Base-by-base conservation (phyloP, 2,888 invertebrate genomes). In the Euplagia quadripunctaria region DNA sequence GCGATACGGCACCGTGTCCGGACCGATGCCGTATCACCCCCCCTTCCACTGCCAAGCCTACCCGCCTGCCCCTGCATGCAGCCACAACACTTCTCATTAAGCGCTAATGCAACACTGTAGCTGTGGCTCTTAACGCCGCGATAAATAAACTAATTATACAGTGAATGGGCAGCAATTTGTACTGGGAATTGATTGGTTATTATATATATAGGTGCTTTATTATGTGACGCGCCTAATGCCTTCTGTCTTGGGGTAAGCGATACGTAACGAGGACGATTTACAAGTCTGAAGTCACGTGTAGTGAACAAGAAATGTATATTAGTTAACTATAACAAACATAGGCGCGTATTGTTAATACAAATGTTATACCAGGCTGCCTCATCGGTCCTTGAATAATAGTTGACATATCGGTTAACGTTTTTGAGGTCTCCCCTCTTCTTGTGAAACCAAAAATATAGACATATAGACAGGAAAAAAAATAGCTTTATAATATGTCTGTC, bases 111-210 rank as follows among this genome's bases (percentile, higher is more conserved):
- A 81, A 82, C 85, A 82, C 75, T 77, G 64, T 75, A 70, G 71
- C 67, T 68, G 58, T 72, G 52, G 81, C 79, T 82, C 81, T 86
- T 82, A 84, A 84, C 80, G 71, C 81, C 65, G 75, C 77, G 82
- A 82, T 86, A 87, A 87, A 88, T 88, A 85, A 88, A 86, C 88
- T 86, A 86, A 88, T 88, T 86, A 86, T 80, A 82, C 81, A 78
- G 79, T 79, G 81, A 86, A 86, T 83, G 80, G 75, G 77, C 83
- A 82, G 78, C 81, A 83, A 86, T 81, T 83, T 82, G 81, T 85
- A 79, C 76, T 80, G 84, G 80, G 78, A 83, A 85, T 87, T 85
- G 81, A 82, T 85, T 83, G 82, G 84, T 82, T 84, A 74, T 80
- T 76, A 79, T 72, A 79, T 77, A 79, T n/a, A 46, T 6, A n/a